A percentile compares a stretch with the other conserved stretches of the same genome.
These are phyloP conservation scores for Opisthograptis luteolata DNA, from an alignment of 2,888 invertebrate genomes.

Conservation along the genomic window DNA sequence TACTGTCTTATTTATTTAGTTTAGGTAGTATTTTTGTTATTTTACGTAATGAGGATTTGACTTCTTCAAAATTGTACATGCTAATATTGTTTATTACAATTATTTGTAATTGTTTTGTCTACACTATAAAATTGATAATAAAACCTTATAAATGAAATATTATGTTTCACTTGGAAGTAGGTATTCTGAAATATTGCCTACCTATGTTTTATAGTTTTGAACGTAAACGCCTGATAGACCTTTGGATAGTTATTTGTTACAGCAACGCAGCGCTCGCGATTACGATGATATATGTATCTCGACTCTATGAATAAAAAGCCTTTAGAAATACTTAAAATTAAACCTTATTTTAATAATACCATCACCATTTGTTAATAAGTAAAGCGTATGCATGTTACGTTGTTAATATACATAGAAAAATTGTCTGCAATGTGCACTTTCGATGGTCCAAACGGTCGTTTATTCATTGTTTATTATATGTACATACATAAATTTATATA, in stretches of 20 bases:
- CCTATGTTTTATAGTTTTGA: too few species aligned
- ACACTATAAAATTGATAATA: too few species aligned
- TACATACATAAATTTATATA: slow-evolving; percentile 9
- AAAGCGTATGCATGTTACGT: slow-evolving; percentile 43
- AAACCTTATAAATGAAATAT: too few species aligned
- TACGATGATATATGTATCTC: slow-evolving; percentile 40
- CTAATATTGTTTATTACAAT: too few species aligned
- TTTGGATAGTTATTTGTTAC: slow-evolving; percentile 1
- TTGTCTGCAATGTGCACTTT: slow-evolving; percentile 75
- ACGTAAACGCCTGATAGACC: slow-evolving; percentile 3
- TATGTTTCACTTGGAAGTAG: too few species aligned
- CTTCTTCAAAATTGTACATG: too few species aligned
- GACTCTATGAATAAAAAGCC: slow-evolving; percentile 66
- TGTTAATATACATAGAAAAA: slow-evolving; percentile 43
- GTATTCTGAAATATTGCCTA: too few species aligned
- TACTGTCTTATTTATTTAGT: too few species aligned
- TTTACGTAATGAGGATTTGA: too few species aligned
- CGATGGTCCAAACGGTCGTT: slow-evolving; percentile 73
- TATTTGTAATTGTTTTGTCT: too few species aligned
- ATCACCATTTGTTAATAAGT: slow-evolving; percentile 69
- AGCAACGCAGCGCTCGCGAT: slow-evolving; percentile 30
- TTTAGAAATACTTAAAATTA: slow-evolving; percentile 45
- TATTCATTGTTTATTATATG: slow-evolving; percentile 29
- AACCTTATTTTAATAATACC: slow-evolving; percentile 59
- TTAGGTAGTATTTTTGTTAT: too few species aligned